Conservation (phyloP, 2,113 vertebrate genomes). For the Centropristis striata region DNA sequence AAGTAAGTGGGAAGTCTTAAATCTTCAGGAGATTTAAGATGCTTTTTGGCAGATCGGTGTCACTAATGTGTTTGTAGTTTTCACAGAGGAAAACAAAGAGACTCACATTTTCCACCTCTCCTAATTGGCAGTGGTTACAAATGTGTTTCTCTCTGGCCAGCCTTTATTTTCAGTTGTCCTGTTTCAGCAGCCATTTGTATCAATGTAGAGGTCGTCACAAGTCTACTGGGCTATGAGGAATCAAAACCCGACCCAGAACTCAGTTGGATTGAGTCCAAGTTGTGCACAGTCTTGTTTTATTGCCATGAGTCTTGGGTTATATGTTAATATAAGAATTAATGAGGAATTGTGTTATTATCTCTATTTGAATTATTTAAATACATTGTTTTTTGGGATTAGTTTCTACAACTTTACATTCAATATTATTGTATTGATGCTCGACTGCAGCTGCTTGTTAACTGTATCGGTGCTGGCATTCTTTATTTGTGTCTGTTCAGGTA, state of each 20-base stretch:
- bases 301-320: neutral
- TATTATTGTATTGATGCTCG: neutral
- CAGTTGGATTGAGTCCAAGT: neutral
- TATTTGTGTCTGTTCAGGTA: neutral
- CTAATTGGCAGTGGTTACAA: neutral
- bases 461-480: too few species aligned
- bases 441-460: neutral
- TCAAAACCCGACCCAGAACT: neutral
- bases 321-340: too few species aligned
- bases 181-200: neutral
- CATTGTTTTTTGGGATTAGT: neutral
- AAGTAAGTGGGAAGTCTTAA: neutral
- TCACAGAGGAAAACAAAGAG: neutral
- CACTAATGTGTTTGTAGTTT: slow-evolving; percentile 13
- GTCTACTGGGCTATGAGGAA: neutral
- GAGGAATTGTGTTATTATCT: too few species aligned
- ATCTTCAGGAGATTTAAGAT: neutral
- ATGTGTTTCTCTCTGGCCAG: neutral
- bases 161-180: neutral
- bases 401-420: neutral
- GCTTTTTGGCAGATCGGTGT: neutral
- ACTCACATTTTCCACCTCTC: neutral
- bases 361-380: too few species aligned
- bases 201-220: neutral
- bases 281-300: neutral